Percentiles rank a stretch among this genome's conserved stretches.
phyloP scores from a whole-genome alignment of 2,888 invertebrate genomes.

The Drosophila monieri region DNA sequence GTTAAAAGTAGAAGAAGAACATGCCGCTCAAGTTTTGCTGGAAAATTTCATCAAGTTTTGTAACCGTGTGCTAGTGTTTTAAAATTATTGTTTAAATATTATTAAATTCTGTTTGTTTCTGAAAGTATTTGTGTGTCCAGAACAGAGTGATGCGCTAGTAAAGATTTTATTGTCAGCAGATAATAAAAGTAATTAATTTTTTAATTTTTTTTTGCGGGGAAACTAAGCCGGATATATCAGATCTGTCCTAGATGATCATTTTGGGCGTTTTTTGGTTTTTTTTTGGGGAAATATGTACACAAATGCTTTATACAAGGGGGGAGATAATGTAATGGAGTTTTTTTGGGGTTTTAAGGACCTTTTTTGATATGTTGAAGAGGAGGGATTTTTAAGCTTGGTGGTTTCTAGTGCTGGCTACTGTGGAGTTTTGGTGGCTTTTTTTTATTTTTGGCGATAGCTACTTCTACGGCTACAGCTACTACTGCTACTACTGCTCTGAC shows the following conservation, averaged over 20 bases:
- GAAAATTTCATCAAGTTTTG: slow-evolving; percentile 35
- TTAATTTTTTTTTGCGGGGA: not conserved
- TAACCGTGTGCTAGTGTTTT: slow-evolving; percentile 40
- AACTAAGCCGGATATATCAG: slow-evolving; percentile 2
- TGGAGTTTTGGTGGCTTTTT: slow-evolving; percentile 6
- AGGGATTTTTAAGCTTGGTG: not conserved
- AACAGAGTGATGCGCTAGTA: slow-evolving; percentile 41
- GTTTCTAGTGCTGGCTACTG: slow-evolving; percentile 27
- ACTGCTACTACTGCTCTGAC: slow-evolving; percentile 82
- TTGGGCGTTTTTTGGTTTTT: too few species aligned
- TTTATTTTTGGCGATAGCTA: slow-evolving; percentile 1
- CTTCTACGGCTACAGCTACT: not conserved
- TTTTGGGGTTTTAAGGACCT: not conserved
- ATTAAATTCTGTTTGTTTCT: slow-evolving; percentile 11
- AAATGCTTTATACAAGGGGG: not conserved
- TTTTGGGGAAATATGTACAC: not conserved
- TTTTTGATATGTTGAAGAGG: not conserved
- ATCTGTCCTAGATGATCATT: slow-evolving; percentile 9
- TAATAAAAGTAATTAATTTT: not conserved
- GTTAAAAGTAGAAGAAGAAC: slow-evolving; percentile 25
- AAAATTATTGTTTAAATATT: not conserved
- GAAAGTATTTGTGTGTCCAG: slow-evolving; percentile 34
- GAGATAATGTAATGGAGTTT: not conserved
- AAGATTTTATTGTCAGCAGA: slow-evolving; percentile 21
- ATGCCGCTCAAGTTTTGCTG: slow-evolving; percentile 58